Evolutionary conservation across 2,113 vertebrate species (phyloP), one percentile per base, ranked within the genome.

Genomic region (Blennius ocellaris): DNA sequence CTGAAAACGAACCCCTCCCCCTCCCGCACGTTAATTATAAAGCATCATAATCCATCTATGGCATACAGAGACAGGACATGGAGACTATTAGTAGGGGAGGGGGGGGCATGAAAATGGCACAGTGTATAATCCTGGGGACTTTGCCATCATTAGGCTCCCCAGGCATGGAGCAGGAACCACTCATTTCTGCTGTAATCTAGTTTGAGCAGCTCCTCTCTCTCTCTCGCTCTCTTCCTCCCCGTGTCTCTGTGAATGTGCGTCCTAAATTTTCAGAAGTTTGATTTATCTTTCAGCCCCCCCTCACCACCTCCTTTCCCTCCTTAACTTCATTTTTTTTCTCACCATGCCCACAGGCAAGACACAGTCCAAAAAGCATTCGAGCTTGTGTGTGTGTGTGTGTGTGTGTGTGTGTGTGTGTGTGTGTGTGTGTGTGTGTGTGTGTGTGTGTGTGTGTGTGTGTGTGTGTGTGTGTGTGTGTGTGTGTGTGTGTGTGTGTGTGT

Each of bases 1-100:
- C 86, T 73, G 78, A 67, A 67, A 74, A 78, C 84, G 54, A 48
- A 65, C 71, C 75, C 69, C 82, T 47, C 57, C 82, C 50, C 57
- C 7, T 58, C 80, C 78, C 79, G 73, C 76, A 82, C 82, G 86
- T 92, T 92, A 92, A 93, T 92, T 92, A 92, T 91, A 88, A 90
- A 90, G 89, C 87, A 89, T 90, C 87, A 89, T 92, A 91, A 93
- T 93, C 90, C 87, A 90, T 91, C 90, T 84, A 86, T 62, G 73
- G 84, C 84, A 88, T 81, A 91, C 89, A 91, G 89, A 86, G 81
- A 79, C 80, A 88, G 81, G 89, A 91, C 90, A 93, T 90, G 89
- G 85, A 93, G 90, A 92, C 81, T 85, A 92, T 92, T 90, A 91
- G 21, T 30, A 4, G 82, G 75, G 56, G 37, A 62, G 21, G 84